Evolutionary conservation across 2,888 invertebrate species (phyloP), one percentile per base, ranked within the genome.

Genomic region (Chironomus tentans): DNA sequence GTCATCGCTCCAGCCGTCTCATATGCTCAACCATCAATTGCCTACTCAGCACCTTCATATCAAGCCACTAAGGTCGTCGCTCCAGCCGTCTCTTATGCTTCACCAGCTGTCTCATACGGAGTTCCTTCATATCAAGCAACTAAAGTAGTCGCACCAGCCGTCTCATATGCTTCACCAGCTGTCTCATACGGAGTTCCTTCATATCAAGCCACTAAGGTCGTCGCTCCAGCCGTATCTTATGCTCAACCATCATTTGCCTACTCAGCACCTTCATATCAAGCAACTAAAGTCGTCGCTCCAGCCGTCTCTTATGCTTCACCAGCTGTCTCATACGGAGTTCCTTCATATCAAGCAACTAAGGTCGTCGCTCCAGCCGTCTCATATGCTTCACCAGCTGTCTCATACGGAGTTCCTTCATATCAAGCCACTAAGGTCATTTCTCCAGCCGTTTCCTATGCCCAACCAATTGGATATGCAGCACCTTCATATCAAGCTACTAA

Each of bases 401-500:
- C n/a, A n/a, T 24, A 24, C 22, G 22, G 22, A 24, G n/a, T n/a
- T n/a, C n/a, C n/a, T n/a, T n/a, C n/a, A n/a, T n/a, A n/a, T n/a
- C 70, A 71, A 38, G 21, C 74, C 10, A 24, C 65, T 48, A 24
- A 24, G 3, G 22, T 24, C 2, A 75, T 68, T 12, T 70, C 73
- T 15, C 38, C 28, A 61, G 50, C 21, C 22, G 21, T n/a, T n/a
- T n/a, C 70, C 2, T 80, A 80, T 47, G 77, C 81, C 13, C 82
- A 83, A 3, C 81, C 84, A 2, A 81, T 82, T 1, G 81, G 82
- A 7, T 84, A 83, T 78, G 82, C 81, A n/a, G 80, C 81, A 22
- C 79, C 80, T 83, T 83, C 78, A 82, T 83, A 62, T n/a, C 48
- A 48, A 70, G 28, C 15, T 15, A 15, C 50, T 5, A 50, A 50